Conservation (phyloP, 2,113 vertebrate species). For the Meleagris gallopavo region DNA sequence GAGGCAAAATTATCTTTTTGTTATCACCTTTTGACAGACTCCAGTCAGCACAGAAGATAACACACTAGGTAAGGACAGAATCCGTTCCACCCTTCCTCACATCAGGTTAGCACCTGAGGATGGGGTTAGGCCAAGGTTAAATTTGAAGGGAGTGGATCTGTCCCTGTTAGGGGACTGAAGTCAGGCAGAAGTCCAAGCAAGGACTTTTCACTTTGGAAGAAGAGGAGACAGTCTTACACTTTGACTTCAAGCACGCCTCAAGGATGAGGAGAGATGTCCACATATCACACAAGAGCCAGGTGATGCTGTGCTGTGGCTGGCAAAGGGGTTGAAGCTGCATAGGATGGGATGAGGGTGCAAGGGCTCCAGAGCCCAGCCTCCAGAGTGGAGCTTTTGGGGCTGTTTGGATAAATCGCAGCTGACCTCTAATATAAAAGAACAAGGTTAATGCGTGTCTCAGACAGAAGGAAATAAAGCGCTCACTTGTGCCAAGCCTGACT, state of each 20-base stretch:
- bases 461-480: constrained; percentile 18
- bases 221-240: background rate
- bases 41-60: background rate
- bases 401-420: background rate
- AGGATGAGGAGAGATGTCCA: background rate
- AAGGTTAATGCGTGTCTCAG: constrained; percentile 12
- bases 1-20: background rate
- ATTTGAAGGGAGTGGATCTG: background rate
- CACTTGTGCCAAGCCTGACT: constrained; percentile 9
- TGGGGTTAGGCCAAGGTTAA: background rate
- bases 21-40: background rate
- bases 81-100: background rate
- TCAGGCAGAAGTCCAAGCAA: too few species aligned
- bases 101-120: background rate
- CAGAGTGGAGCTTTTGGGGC: background rate
- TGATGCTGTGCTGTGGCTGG: background rate
- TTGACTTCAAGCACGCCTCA: background rate
- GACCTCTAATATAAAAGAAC: background rate
- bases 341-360: background rate
- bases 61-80: background rate
- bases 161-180: background rate
- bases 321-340: background rate
- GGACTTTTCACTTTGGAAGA: too few species aligned
- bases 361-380: background rate
- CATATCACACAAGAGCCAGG: background rate